phyloP scores from a whole-genome alignment of 1,140 invertebrate genomes.

The Zaprionus inermis region DNA sequence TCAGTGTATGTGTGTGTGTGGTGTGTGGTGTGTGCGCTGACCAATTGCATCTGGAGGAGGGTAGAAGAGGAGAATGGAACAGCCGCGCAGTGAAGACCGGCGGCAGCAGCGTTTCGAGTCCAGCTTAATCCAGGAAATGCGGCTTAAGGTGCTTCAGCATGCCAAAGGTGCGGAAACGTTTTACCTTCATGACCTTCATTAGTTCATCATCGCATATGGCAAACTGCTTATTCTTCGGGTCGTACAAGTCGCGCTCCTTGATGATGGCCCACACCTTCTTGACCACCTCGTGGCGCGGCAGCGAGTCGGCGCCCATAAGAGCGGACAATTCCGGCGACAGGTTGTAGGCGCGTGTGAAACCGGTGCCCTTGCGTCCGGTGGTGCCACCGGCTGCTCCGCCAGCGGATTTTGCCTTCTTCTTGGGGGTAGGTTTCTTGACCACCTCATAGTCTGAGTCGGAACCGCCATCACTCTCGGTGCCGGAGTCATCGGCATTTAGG shows the following conservation, averaged over 20 bases:
- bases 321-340: constrained; percentile 94
- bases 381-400: constrained; percentile 73
- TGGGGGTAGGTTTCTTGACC: constrained; percentile 84
- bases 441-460: constrained; percentile 92
- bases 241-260: constrained; percentile 95
- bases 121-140: constrained; percentile 91
- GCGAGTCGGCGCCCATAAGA: constrained; percentile 92
- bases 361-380: constrained; percentile 86
- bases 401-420: constrained; percentile 70
- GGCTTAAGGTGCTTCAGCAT: constrained; percentile 98
- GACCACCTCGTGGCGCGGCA: constrained; percentile 96
- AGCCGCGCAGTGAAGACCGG: neutral
- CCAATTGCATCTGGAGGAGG: constrained; percentile 67
- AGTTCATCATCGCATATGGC: constrained; percentile 96
- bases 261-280: constrained; percentile 96
- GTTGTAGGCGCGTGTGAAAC: constrained; percentile 92
- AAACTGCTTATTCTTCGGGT: constrained; percentile 97
- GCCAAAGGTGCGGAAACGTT: constrained; percentile 95
- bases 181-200: constrained; percentile 94
- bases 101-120: neutral
- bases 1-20: constrained; percentile 14
- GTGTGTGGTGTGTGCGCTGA: constrained; percentile 25
- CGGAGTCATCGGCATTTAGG: constrained; percentile 81
- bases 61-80: neutral
- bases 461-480: constrained; percentile 90